Evolutionary conservation across 2,113 vertebrate genomes (phyloP), one percentile per base, ranked within the genome.

Genomic region (Thermophis baileyi): DNA sequence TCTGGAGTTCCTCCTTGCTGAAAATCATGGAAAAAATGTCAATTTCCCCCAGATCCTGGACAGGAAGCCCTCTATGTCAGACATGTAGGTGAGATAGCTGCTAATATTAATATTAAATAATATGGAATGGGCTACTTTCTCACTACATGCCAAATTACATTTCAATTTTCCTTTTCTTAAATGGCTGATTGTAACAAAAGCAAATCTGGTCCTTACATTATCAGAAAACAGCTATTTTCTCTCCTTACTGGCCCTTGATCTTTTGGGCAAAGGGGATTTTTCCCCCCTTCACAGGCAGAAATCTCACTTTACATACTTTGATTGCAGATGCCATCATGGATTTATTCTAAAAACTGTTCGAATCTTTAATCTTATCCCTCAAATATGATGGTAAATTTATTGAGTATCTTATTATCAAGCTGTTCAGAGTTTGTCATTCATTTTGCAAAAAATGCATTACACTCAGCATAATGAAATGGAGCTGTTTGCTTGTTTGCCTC

Each of bases 251-350:
- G 92, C 27, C 53, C 47, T 40, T 57, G 53, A 44, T 35, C 55
- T 90, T 93, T 89, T 57, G 25, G 16, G 18, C 24, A 85, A 3
- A 93, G 47, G 1, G 25, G 20, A 85, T 63, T 6, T 51, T 53
- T 2, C n/a, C 57, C 0, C 0, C 0, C 18, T 20, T 49, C 63
- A 69, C 63, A 74, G 12, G 14, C 9, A 85, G 35, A 14, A 25
- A 55, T 35, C 30, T 63, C 57, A 87, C 2, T n/a, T 2, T 60
- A 4, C 4, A 35, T 24, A 50, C 49, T 18, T 22, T 40, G 60
- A 92, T 46, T 87, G 7, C 30, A 63, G 46, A 50, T 7, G 40
- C 18, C 8, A 47, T 16, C 25, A 6, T 30, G 44, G 6, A 46
- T 55, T 86, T 27, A 85, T 57, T 81, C 74, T 18, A 81, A 81